These are phyloP conservation scores for Hemibagrus wyckioides DNA, from an alignment of 2,113 vertebrate genomes.

Conservation along the genomic window DNA sequence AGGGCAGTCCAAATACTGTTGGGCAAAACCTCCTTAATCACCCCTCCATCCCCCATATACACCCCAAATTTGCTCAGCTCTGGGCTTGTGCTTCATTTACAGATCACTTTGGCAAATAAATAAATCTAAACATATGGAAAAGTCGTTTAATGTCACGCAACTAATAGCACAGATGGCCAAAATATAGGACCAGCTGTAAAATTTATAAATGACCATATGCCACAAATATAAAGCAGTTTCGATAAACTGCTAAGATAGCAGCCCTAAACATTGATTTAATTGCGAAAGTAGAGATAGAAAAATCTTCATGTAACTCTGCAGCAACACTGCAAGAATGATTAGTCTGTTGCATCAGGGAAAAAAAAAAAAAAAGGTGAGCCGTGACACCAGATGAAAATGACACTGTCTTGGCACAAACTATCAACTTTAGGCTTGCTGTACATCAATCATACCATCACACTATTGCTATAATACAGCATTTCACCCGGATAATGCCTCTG, in stretches of 20 bases:
- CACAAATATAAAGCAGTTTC: neutral
- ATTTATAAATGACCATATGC: constrained; percentile 4
- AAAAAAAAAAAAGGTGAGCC: neutral
- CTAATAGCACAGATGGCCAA: constrained; percentile 12
- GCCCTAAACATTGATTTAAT: constrained; percentile 1
- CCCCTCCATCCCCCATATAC: neutral
- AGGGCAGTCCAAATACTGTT: neutral
- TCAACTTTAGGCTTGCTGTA: neutral
- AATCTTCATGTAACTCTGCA: neutral
- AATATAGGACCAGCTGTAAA: constrained; percentile 10
- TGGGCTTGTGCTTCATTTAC: neutral
- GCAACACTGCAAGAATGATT: constrained; percentile 25
- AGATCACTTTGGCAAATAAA: neutral
- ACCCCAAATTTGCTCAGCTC: neutral
- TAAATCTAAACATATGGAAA: constrained; percentile 14
- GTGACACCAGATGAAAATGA: neutral
- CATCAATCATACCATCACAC: neutral
- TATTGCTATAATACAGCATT: neutral
- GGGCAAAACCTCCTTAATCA: too few species aligned
- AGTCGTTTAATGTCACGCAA: neutral
- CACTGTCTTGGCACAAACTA: neutral
- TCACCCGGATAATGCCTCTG: neutral
- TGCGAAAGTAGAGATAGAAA: neutral
- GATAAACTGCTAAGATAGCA: constrained; percentile 5
- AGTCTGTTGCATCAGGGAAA: neutral